These are phyloP conservation scores for Boleophthalmus pectinirostris DNA, from an alignment of 2,113 vertebrate species.

Conservation along the genomic window DNA sequence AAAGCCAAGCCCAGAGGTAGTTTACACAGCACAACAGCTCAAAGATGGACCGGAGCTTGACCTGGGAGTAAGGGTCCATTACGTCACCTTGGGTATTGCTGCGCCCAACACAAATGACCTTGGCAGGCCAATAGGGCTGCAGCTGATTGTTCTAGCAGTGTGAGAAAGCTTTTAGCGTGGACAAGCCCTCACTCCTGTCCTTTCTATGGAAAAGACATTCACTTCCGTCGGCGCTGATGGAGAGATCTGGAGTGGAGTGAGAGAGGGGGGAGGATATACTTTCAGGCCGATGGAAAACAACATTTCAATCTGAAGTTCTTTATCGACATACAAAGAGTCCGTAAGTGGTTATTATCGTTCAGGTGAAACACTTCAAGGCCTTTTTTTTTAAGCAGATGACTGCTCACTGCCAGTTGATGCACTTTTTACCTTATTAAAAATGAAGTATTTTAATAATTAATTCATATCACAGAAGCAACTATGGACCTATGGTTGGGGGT, in stretches of 20 bases:
- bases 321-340: slow-evolving; percentile 17
- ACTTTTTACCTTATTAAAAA: slow-evolving; percentile 12
- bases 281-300: slow-evolving; percentile 38
- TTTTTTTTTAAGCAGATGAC: slow-evolving; percentile 26
- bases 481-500: background rate
- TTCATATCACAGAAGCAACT: background rate
- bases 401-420: slow-evolving; percentile 12
- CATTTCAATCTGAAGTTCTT: slow-evolving; percentile 34
- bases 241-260: slow-evolving; percentile 45
- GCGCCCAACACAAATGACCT: slow-evolving; percentile 61
- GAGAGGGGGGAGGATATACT: slow-evolving; percentile 23
- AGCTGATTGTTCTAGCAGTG: slow-evolving; percentile 55
- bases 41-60: slow-evolving; percentile 46
- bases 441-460: background rate
- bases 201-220: slow-evolving; percentile 54
- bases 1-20: slow-evolving; percentile 37
- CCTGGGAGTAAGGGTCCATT: slow-evolving; percentile 51
- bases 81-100: slow-evolving; percentile 55
- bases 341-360: slow-evolving; percentile 31
- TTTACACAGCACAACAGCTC: slow-evolving; percentile 42
- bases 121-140: slow-evolving; percentile 38
- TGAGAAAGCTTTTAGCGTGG: slow-evolving; percentile 63
- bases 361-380: slow-evolving; percentile 6
- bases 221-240: slow-evolving; percentile 45
- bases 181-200: slow-evolving; percentile 42